Conservation (phyloP, 2,113 vertebrate species). For the Pseudopipra pipra region DNA sequence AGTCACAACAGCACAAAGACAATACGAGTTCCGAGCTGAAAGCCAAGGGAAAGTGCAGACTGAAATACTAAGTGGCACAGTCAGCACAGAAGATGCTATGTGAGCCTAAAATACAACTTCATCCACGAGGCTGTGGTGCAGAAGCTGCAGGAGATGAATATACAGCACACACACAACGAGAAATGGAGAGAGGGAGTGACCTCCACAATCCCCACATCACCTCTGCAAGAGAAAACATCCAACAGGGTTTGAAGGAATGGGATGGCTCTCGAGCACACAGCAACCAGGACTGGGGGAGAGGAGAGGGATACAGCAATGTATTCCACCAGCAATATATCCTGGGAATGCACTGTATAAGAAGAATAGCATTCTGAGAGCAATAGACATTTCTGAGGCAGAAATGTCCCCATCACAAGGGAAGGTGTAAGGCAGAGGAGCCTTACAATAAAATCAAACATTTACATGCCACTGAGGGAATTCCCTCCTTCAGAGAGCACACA, state of each 20-base stretch:
- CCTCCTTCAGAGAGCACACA: background rate
- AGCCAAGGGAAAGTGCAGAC: background rate
- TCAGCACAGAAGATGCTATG: background rate
- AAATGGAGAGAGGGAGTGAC: background rate
- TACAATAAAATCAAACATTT: background rate
- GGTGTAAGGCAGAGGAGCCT: background rate
- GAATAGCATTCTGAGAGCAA: background rate
- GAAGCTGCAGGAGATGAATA: background rate
- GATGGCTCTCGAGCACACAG: background rate
- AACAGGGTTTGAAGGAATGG: background rate
- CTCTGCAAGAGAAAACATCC: background rate
- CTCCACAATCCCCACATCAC: background rate
- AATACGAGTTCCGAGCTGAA: background rate
- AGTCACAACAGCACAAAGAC: background rate
- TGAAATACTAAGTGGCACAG: background rate
- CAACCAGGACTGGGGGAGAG: background rate
- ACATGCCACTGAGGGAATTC: background rate
- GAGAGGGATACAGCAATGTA: background rate
- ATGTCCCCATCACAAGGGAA: background rate
- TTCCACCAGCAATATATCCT: background rate
- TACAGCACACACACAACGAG: background rate
- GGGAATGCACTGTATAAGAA: background rate
- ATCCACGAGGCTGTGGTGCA: background rate
- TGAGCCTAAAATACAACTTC: background rate
- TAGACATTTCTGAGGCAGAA: background rate